Evolutionary conservation across 2,797 vertebrate species (phyloP).

Genomic region (Leptoclinus maculatus): DNA sequence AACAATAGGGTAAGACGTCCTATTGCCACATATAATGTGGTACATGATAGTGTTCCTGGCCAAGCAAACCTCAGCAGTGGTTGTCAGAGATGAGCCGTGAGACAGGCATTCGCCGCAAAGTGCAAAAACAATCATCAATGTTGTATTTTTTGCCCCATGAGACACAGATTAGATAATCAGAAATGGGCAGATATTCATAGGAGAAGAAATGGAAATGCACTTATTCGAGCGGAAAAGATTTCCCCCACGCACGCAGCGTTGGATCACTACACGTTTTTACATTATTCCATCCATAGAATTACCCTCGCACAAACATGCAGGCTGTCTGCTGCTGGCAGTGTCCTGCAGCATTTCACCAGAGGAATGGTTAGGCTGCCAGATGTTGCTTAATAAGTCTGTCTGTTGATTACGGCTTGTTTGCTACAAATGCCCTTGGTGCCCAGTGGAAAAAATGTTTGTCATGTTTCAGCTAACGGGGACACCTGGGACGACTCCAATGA

Average conservation of each 20-base stretch:
- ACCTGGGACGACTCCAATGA: slow-evolving; percentile 43
- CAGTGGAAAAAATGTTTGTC: slow-evolving; percentile 49
- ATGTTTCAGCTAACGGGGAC: slow-evolving; percentile 58
- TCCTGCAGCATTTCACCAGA: slow-evolving; percentile 40
- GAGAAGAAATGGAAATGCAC: slow-evolving; percentile 46
- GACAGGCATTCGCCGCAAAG: not conserved
- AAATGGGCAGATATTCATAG: slow-evolving; percentile 49
- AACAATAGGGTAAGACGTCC: slow-evolving; percentile 14
- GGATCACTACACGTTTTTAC: slow-evolving; percentile 3
- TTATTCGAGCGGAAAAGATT: slow-evolving; percentile 43
- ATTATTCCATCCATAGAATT: slow-evolving; percentile 30
- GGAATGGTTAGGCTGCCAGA: slow-evolving; percentile 57
- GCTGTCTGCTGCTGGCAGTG: slow-evolving; percentile 26
- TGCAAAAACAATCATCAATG: slow-evolving; percentile 38
- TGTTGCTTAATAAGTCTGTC: slow-evolving; percentile 63
- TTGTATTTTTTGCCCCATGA: slow-evolving; percentile 57
- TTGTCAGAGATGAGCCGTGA: slow-evolving; percentile 7
- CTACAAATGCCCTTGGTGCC: slow-evolving; percentile 51
- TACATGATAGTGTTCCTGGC: slow-evolving; percentile 3
- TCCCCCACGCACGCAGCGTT: not conserved
- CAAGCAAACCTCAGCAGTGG: slow-evolving; percentile 6
- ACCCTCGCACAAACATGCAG: slow-evolving; percentile 24
- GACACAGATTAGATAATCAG: slow-evolving; percentile 61
- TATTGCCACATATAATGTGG: slow-evolving; percentile 8
- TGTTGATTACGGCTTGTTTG: slow-evolving; percentile 67